These are phyloP conservation scores for Pachydiplax longipennis DNA, from an alignment of 2,888 invertebrate species.

Conservation along the genomic window DNA sequence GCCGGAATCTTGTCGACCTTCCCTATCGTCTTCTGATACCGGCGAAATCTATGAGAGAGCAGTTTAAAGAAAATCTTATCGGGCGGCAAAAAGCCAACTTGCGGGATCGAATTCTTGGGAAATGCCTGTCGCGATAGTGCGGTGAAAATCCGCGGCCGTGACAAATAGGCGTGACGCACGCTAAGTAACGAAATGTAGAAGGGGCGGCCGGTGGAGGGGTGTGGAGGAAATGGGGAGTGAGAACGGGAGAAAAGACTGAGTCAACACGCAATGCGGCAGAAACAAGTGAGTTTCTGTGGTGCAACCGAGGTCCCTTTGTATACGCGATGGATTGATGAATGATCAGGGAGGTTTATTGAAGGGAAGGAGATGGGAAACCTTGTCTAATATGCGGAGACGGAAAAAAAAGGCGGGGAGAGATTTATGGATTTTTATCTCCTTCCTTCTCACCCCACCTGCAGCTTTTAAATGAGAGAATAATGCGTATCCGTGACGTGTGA, in stretches of 20 bases:
- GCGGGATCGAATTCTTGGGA: neutral
- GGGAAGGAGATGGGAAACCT: neutral
- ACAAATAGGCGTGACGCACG: conserved; percentile 1
- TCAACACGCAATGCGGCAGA: neutral
- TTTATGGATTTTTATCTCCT: neutral
- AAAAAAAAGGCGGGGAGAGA: neutral
- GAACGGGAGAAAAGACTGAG: neutral
- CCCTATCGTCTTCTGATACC: neutral
- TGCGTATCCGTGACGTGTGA: too few relatives aligned
- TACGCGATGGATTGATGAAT: neutral
- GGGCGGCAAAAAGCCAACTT: neutral
- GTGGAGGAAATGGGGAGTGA: neutral
- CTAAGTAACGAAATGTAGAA: neutral
- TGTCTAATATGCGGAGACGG: neutral
- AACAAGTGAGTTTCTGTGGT: neutral
- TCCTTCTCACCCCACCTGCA: too few relatives aligned
- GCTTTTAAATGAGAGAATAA: too few relatives aligned
- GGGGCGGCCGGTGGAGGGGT: neutral
- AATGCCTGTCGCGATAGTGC: neutral
- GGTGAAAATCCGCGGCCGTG: neutral
- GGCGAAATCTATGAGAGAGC: neutral
- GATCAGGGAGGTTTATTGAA: neutral
- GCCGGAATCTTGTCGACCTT: neutral
- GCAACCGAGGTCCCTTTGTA: neutral
- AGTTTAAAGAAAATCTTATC: neutral